These are phyloP conservation scores for Recurvirostra avosetta DNA, from an alignment of 2,113 vertebrate species.

Conservation along the genomic window DNA sequence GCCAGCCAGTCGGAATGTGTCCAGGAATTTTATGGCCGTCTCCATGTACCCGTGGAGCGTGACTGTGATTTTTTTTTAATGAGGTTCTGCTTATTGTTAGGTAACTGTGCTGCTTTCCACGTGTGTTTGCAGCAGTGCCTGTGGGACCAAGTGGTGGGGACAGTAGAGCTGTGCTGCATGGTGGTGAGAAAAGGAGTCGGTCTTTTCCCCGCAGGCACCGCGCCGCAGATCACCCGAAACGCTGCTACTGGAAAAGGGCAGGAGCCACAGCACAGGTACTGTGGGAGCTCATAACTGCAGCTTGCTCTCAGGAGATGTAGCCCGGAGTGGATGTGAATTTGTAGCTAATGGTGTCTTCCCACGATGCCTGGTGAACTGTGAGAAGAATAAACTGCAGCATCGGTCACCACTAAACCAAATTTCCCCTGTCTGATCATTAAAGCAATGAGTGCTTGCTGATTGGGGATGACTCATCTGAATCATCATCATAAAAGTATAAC, in stretches of 20 bases:
- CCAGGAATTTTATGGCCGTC: neutral
- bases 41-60: neutral
- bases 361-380: rapidly evolving
- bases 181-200: neutral
- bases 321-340: neutral
- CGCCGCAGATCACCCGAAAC: rapidly evolving
- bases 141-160: rapidly evolving
- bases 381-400: neutral
- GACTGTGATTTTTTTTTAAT: neutral
- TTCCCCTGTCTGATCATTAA: neutral
- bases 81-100: neutral
- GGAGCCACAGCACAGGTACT: neutral
- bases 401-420: neutral
- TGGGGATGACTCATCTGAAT: neutral
- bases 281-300: rapidly evolving
- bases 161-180: neutral
- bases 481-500: neutral
- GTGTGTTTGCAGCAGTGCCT: neutral
- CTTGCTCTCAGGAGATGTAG: neutral
- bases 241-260: neutral
- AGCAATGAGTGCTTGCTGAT: neutral
- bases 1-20: neutral
- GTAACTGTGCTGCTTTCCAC: neutral
- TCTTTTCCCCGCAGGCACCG: neutral
- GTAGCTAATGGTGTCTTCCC: neutral